phyloP scores from a whole-genome alignment of 2,888 invertebrate genomes.

The Sphaerophoria taeniata region DNA sequence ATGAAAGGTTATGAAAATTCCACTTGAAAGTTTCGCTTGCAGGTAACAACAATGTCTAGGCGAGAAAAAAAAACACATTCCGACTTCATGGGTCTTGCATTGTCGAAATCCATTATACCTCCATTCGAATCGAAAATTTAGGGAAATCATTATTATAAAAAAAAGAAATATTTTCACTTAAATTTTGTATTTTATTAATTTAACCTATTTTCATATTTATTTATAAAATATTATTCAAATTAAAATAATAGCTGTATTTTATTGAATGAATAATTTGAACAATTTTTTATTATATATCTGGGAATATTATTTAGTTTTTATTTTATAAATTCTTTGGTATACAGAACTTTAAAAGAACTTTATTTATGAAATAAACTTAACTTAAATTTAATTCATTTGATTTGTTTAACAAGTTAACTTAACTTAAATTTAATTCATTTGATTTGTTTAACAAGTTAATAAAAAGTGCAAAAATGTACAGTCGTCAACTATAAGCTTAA shows the following conservation, averaged over 20 bases:
- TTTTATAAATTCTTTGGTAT: constrained; percentile 65
- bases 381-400: not conserved
- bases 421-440: constrained; percentile 13
- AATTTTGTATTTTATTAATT: too few relatives aligned
- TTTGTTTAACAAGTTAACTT: constrained; percentile 37
- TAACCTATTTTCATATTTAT: not conserved
- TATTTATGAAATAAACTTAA: not conserved
- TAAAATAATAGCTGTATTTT: not conserved
- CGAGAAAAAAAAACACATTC: too few relatives aligned
- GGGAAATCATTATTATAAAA: too few relatives aligned
- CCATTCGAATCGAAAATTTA: too few relatives aligned
- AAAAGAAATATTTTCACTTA: too few relatives aligned
- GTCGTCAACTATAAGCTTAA: constrained; percentile 40
- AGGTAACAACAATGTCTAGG: too few relatives aligned
- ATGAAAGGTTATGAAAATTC: too few relatives aligned
- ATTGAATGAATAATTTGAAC: not conserved
- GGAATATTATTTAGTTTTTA: constrained; percentile 52
- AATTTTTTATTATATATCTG: constrained; percentile 5
- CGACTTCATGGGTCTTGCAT: too few relatives aligned
- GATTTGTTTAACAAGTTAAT: constrained; percentile 29
- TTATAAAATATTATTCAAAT: not conserved
- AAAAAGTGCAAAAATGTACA: constrained; percentile 56
- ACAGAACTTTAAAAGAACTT: constrained; percentile 50
- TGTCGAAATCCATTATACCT: too few relatives aligned
- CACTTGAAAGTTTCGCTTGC: too few relatives aligned